Base-by-base conservation (phyloP, 2,888 invertebrate genomes). In the Drosophila tripunctata region DNA sequence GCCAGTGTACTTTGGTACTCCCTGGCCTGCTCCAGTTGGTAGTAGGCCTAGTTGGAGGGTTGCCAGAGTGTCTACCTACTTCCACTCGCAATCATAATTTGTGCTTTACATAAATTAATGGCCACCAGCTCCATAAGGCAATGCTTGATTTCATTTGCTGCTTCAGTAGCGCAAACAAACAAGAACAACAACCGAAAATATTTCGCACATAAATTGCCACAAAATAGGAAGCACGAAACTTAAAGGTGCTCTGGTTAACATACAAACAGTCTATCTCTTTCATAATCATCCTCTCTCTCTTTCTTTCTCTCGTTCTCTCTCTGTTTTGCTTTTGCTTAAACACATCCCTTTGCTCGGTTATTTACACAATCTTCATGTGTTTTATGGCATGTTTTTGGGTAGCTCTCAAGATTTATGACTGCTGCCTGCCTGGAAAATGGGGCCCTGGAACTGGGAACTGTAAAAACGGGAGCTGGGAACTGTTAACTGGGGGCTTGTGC, bases 71-170 rank as follows among this genome's bases (percentile, higher is more conserved):
- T 62, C 50, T 63, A 48, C 51, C 47, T 24, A 35, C 51, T 48
- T 24, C 27, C 66, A 44, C 58, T 63, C 58, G 78, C 78, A 87
- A 85, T 82, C 89, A 89, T 87, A 88, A 87, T 88, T 88, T 83
- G 87, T 83, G 88, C 81, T 87, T 89, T 87, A 86, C 87, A 89
- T 89, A 87, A 86, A 88, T 87, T 84, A 87, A 89, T 87, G 88
- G 73, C 81, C 75, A 72, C 63, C 77, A 75, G 73, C 67, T 67
- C 58, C 73, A 52, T 40, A 57, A n/a, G 52, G 60, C 57, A 36
- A 65, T 70, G 75, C 75, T 73, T 77, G 78, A 83, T 75, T 77
- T 81, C 75, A 78, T 85, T 78, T 54, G 56, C 47, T 10, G 66
- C 52, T n/a, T n/a, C 33, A 45, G 31, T 22, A 43, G 50, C 58